Base-by-base conservation (phyloP, 2,797 vertebrate species). In the Takifugu ocellatus region DNA sequence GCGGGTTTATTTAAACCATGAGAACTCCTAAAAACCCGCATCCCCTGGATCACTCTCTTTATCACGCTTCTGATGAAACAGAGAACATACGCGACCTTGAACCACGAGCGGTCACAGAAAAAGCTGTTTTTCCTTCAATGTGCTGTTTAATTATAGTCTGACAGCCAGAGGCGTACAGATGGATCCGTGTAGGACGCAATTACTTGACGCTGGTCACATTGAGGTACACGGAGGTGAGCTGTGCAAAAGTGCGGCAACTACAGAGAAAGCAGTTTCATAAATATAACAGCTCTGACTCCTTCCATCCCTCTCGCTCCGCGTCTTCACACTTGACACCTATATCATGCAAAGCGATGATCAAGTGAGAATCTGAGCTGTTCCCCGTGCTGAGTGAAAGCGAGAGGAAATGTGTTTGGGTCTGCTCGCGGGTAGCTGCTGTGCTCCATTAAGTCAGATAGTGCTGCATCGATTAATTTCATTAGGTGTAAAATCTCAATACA, bases 1-100 rank as follows among this genome's bases (percentile, higher is more conserved):
- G 33, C 21, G 16, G 61, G 54, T 77, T 68, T 66, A 45, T 68
- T 73, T 58, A 66, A 64, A 75, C 27, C 21, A 21, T 15, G 12
- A 68, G 17, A 36, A 56, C 63, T 62, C 66, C 51, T 59, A 10
- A 68, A 67, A 44, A 72, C 25, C 36, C 2, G 3, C 26, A 5
- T 55, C 26, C 17, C 59, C n/a, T 54, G 29, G 55, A 33, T 9
- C 6, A 48, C 25, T 59, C 27, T 48, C 21, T 21, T 21, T 2
- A 25, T 45, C 14, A 52, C 11, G 58, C 8, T 47, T 70, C 21
- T 57, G 7, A 60, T 55, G 21, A 61, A 63, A 56, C 21, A 21
- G 21, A 21, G 21, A 21, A 21, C 3, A 6, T 45, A 6, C 46
- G 49, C 21, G 17, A 51, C 39, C 25, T 29, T 51, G 31, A 63